Evolutionary conservation across 2,888 invertebrate genomes (phyloP), one percentile per base, ranked within the genome.

Genomic region (Siphlonurus alternatus): DNA sequence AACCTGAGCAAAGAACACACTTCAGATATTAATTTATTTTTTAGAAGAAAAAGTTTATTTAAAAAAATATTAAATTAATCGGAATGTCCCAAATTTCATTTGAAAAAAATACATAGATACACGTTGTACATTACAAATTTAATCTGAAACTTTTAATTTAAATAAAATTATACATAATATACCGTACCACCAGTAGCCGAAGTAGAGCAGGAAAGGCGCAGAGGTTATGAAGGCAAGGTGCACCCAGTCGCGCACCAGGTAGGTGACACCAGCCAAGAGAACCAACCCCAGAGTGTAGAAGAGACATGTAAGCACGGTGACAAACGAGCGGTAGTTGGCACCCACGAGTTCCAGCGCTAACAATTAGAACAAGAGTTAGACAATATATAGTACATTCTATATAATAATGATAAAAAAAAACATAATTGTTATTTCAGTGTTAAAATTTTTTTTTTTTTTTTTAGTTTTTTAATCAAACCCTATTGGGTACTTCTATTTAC

Each of bases 251-350:
- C 89, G 79, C 59, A 94, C 81, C 64, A 91, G 76, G 73, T 91
- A 93, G 2, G 93, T 89, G n/a, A 94, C 84, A 22, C 84, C 84
- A 0, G 93, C 86, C 61, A 94, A 76, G 72, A 93, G 77, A 75
- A 93, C 87, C 67, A 94, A 80, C 1, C 93, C 93, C 68, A 89
- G 79, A 1, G 93, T 93, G 74, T 93, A 94, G 75, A 93, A 93
- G 64, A 92, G 83, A 71, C 93, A 93, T 0, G 93, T 93, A 86
- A 94, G 86, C 3, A 94, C 89, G 0, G 93, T 93, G 0, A 93
- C 90, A 75, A 93, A 93, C 0, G 93, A 93, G 69, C 94, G 82
- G 75, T 93, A 93, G 71, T 87, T 90, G 20, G 93, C 91, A 2
- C 94, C 94, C 23, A 94, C 93, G 66, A 94, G 76, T 77, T 95